phyloP scores from a whole-genome alignment of 2,888 invertebrate species.

The Metalampra italica region DNA sequence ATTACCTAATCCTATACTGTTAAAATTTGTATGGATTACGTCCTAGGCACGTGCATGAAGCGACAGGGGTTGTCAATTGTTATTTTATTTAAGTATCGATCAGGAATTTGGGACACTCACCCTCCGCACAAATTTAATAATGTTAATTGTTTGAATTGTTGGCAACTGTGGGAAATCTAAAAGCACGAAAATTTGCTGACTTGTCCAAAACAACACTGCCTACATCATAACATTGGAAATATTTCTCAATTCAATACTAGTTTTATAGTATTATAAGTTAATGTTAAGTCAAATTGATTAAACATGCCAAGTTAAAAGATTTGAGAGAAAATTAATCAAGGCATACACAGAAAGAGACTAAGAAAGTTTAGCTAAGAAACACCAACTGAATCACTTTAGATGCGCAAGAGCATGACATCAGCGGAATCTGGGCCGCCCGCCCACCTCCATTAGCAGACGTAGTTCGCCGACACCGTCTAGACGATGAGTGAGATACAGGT shows the following conservation, averaged over 20 bases:
- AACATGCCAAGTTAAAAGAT: no score
- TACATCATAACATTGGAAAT: no score
- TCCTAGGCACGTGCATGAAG: constrained; percentile 31
- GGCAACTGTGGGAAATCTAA: constrained; percentile 9
- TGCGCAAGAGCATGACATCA: constrained; percentile 45
- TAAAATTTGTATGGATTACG: constrained; percentile 25
- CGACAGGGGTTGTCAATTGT: constrained; percentile 31
- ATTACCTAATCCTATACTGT: constrained; percentile 14
- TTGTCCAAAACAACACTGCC: no score
- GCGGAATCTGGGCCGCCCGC: constrained; percentile 43
- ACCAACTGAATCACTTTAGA: constrained; percentile 8
- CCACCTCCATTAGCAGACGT: constrained; percentile 50
- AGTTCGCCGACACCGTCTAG: constrained; percentile 36
- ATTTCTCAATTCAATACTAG: no score
- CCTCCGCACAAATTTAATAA: constrained; percentile 23
- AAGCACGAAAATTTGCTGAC: no score
- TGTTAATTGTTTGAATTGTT: constrained; percentile 3
- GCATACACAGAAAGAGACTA: no score
- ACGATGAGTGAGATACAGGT: constrained; percentile 13
- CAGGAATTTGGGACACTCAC: constrained; percentile 18
- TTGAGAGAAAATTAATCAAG: no score
- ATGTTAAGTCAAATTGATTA: neutral
- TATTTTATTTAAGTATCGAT: constrained; percentile 27
- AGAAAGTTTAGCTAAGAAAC: neutral
- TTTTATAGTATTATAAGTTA: neutral